Evolutionary conservation across 1,140 invertebrate species (phyloP), one percentile per base, ranked within the genome.

Genomic region (Lordiphosa stackelbergi): DNA sequence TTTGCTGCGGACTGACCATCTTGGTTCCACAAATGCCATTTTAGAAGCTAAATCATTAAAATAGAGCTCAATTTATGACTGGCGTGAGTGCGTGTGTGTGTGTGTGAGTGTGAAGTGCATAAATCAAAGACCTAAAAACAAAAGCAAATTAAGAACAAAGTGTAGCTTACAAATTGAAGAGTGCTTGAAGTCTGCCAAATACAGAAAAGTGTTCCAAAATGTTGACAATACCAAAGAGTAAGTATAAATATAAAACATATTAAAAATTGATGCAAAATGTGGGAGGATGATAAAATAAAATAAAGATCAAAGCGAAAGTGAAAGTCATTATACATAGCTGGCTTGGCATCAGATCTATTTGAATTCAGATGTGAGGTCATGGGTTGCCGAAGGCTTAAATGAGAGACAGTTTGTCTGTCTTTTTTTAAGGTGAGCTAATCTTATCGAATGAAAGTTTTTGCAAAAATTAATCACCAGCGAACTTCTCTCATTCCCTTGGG

Each of bases 1-100:
- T 58, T 24, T 43, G 43, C 54, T 19, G 40, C 41, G 43, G 58
- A 34, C 45, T 51, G 49, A 35, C 41, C 9, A 51, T 51, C 56
- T 52, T 34, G n/a, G 40, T 51, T 48, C 41, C 36, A 31, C 10
- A 35, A 42, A 37, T 43, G 6, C 28, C 40, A 37, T 52, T 60
- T 55, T 66, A 31, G 16, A 28, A 34, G 47, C 37, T 45, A 48
- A 8, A 12, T 28, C 24, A 28, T 28, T 6, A 24, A 12, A 34
- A n/a, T 35, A 28, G 28, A 41, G 16, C 16, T 40, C 10, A 53
- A 37, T 6, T n/a, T 38, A 28, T 28, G 24, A 28, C 24, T 7
- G 6, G 6, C 5, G 6, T 28, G 24, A 28, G 24, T 28, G 24
- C 1, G 5, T 28, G 24, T 12, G 45, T n/a, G 46, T 48, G 16